Conservation (phyloP, 2,888 invertebrate species). For the Tetropium fuscum region DNA sequence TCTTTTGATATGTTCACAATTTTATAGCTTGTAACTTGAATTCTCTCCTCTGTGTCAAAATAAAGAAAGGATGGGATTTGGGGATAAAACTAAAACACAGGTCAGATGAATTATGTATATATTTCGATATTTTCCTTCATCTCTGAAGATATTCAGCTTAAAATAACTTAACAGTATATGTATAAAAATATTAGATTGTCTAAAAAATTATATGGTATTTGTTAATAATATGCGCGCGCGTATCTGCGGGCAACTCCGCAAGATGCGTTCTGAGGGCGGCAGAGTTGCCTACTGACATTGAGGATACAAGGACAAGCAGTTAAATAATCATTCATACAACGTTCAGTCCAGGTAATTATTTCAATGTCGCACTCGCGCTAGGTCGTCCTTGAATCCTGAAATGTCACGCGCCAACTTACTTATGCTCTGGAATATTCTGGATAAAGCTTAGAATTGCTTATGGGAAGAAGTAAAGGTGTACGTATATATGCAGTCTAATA, state of each 20-base stretch:
- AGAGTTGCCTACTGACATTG: constrained; percentile 52
- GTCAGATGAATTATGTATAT: constrained; percentile 42
- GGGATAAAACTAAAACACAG: constrained; percentile 27
- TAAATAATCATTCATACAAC: constrained; percentile 58
- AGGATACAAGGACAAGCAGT: constrained; percentile 65
- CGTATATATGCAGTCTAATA: no score
- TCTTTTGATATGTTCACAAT: no score
- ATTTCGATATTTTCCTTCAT: constrained; percentile 38
- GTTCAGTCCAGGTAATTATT: constrained; percentile 37
- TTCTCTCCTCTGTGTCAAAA: background rate
- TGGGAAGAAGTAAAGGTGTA: background rate
- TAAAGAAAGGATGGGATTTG: background rate
- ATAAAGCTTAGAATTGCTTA: background rate
- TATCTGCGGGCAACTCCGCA: constrained; percentile 37
- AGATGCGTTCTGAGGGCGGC: constrained; percentile 29
- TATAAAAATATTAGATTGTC: constrained; percentile 41
- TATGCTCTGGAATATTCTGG: no score
- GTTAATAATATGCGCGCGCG: constrained; percentile 43
- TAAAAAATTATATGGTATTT: constrained; percentile 50
- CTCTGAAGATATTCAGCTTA: constrained; percentile 45
- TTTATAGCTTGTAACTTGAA: background rate
- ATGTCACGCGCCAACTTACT: constrained; percentile 34
- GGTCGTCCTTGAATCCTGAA: constrained; percentile 64
- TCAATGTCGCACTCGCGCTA: constrained; percentile 50
- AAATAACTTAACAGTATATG: constrained; percentile 46